phyloP scores from a whole-genome alignment of 2,888 invertebrate genomes.

The Elysia crispata region DNA sequence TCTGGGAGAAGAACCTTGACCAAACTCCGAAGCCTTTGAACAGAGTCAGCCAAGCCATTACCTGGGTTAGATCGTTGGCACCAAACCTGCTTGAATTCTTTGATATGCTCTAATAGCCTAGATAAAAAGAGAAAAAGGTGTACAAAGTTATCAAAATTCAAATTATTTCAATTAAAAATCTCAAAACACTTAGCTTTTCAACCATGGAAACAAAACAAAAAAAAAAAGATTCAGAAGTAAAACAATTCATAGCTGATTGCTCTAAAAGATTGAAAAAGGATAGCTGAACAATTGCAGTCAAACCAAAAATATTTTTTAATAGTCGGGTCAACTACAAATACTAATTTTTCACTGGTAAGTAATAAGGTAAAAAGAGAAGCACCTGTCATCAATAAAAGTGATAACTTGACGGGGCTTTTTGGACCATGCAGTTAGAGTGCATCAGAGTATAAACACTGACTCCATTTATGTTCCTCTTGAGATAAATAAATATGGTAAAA shows the following conservation, averaged over 20 bases:
- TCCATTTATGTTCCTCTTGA: background rate
- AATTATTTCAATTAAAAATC: too few relatives aligned
- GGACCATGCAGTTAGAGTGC: background rate
- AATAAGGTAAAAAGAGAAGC: too few relatives aligned
- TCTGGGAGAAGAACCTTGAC: conserved; percentile 68
- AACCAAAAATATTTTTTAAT: too few relatives aligned
- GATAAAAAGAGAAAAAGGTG: too few relatives aligned
- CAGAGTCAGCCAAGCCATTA: conserved; percentile 78
- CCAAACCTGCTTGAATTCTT: conserved; percentile 81
- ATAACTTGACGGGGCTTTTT: too few relatives aligned
- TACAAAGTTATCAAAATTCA: too few relatives aligned
- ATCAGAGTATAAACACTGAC: background rate
- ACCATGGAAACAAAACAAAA: background rate
- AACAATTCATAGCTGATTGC: background rate
- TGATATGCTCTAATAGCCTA: conserved; percentile 80
- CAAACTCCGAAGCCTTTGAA: conserved; percentile 57
- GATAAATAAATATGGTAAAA: background rate
- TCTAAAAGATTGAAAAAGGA: background rate
- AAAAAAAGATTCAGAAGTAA: background rate
- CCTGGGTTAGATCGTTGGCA: conserved; percentile 80
- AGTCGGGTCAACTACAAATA: too few relatives aligned
- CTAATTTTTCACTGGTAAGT: too few relatives aligned
- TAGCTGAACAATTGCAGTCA: background rate
- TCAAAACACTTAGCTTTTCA: too few relatives aligned
- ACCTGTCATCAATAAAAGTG: too few relatives aligned